Conservation (phyloP, 2,888 invertebrate species). For the Thysanoteuthis rhombus region DNA sequence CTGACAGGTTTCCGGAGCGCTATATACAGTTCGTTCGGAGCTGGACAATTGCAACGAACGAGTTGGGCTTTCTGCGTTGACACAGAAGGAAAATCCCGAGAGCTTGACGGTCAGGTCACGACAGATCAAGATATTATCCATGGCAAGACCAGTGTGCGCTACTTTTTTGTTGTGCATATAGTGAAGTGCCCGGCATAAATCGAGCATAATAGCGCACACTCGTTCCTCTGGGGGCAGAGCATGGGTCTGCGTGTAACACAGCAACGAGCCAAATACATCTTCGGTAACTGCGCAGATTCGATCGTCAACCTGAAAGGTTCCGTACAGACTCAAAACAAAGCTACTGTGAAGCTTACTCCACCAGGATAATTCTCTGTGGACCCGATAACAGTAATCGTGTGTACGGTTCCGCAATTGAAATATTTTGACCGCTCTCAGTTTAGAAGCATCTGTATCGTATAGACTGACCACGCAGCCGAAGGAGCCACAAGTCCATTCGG, state of each 20-base stretch:
- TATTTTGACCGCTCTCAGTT: background rate
- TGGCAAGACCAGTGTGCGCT: background rate
- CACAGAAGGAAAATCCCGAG: background rate
- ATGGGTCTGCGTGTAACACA: background rate
- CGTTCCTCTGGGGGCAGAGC: background rate
- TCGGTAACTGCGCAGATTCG: background rate
- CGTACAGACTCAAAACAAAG: background rate
- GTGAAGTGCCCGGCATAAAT: background rate
- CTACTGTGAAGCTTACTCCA: background rate
- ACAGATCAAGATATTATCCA: background rate
- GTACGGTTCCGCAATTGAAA: background rate
- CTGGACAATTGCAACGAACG: background rate
- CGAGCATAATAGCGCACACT: background rate
- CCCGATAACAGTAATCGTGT: background rate
- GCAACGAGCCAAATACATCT: background rate
- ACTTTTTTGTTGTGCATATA: background rate
- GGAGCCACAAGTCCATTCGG: background rate
- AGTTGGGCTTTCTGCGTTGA: background rate
- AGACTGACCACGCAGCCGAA: background rate
- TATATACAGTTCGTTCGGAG: background rate
- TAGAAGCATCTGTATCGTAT: background rate
- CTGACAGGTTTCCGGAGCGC: background rate
- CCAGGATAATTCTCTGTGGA: background rate
- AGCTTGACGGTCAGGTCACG: background rate
- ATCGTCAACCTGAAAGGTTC: background rate